A percentile compares a stretch with the other conserved stretches of the same genome.
phyloP scores from a whole-genome alignment of 2,888 invertebrate species.

The Liodrosophila aerea region DNA sequence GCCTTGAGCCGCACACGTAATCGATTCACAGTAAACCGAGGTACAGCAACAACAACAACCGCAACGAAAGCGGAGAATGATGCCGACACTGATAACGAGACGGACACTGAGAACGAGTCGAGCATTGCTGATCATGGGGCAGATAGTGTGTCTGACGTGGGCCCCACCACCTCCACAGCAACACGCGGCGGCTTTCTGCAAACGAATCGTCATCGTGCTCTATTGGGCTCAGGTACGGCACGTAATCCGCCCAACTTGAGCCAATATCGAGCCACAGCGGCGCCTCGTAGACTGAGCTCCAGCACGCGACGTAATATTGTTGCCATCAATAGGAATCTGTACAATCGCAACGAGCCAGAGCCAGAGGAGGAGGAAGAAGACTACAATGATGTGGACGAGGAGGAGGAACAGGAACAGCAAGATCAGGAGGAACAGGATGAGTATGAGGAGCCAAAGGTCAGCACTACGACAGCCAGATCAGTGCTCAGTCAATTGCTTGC shows the following conservation, averaged over 20 bases:
- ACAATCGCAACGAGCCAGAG: slow-evolving; percentile 23
- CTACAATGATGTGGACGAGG: slow-evolving; percentile 23
- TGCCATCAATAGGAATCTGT: slow-evolving; percentile 50
- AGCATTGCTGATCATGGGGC: slow-evolving; percentile 14
- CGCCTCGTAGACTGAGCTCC: slow-evolving; percentile 27
- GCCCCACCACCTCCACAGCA: slow-evolving; percentile 8
- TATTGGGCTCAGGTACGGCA: slow-evolving; percentile 11
- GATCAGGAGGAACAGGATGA: slow-evolving; percentile 11
- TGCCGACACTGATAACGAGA: slow-evolving; percentile 2
- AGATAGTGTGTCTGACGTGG: not conserved
- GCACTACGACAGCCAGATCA: slow-evolving; percentile 25
- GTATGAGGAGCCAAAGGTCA: slow-evolving; percentile 4
- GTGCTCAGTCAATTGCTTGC: slow-evolving; percentile 56
- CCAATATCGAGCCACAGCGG: slow-evolving; percentile 30
- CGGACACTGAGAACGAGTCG: slow-evolving; percentile 34
- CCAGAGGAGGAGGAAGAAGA: slow-evolving; percentile 28
- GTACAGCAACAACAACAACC: slow-evolving; percentile 19
- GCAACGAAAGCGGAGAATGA: slow-evolving; percentile 4
- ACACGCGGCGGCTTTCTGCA: slow-evolving; percentile 45
- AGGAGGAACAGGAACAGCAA: slow-evolving; percentile 23
- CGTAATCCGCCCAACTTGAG: slow-evolving; percentile 15
- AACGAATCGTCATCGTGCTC: slow-evolving; percentile 63
- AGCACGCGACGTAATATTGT: slow-evolving; percentile 45
- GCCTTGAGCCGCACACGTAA: slow-evolving; percentile 48
- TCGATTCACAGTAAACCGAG: slow-evolving; percentile 30